Evolutionary conservation across 1,140 invertebrate genomes (phyloP), one percentile per base, ranked within the genome.

Genomic region (Saccostrea cuccullata): DNA sequence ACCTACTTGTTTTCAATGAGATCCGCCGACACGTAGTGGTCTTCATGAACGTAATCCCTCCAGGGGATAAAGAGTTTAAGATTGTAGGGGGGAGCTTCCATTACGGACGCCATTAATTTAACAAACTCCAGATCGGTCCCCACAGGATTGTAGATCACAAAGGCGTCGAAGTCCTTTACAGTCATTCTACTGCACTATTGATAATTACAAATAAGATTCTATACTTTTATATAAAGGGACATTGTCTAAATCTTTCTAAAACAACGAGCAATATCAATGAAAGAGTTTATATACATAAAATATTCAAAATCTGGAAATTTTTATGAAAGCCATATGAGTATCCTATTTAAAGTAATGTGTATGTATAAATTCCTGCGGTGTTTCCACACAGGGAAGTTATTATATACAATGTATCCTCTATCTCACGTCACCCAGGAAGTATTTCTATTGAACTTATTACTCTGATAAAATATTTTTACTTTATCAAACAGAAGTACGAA

Each of bases 1-100:
- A 64, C 82, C n/a, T 85, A 85, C 84, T 56, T 85, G 55, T 85
- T 85, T 60, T 60, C 55, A 30, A 85, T 85, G 15, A 85, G 55
- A 20, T 85, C 84, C 0, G 84, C 84, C 20, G 56, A 85, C 2
- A 64, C n/a, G 17, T 85, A 85, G 30, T 85, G 20, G 26, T 85
- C 84, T 23, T 36, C 55, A 1, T 26, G 26, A 23, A 15, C 58
- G 5, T 85, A 20, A 17, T 85, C 84, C 5, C 55, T 23, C 84
- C 84, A 85, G 55, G 84, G 56, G 26, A 85, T 26, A 64, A 58
- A 85, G 8, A 85, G 56, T 58, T 30, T 85, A 3, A 85, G 56
- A 30, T 60, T 64, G 58, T 85, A 85, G 56, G 84, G 84, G 26
- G 84, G 56, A n/a, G 84, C 55, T 60, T 64, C 58, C 84, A 85